Conservation (phyloP, 2,797 vertebrate genomes). For the Hoplostethus atlanticus region DNA sequence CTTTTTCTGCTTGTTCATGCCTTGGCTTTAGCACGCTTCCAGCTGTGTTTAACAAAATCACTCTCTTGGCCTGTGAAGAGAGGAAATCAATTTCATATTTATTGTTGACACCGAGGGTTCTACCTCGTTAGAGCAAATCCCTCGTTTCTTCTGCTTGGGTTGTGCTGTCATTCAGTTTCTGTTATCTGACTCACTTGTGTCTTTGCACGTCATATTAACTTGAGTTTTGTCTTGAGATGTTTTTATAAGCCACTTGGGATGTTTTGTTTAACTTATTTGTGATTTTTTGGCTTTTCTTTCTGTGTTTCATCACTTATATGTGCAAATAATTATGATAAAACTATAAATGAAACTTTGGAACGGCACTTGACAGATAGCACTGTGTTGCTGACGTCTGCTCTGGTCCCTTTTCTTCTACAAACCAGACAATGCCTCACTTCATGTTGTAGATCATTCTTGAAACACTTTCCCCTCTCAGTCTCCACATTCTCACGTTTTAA, state of each 20-base stretch:
- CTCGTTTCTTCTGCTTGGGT: conserved; percentile 9
- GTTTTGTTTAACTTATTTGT: background rate
- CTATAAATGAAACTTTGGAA: background rate
- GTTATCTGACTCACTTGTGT: conserved; percentile 11
- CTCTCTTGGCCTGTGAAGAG: conserved; percentile 23
- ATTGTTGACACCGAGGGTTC: conserved; percentile 20
- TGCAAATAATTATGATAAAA: background rate
- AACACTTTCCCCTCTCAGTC: conserved; percentile 27
- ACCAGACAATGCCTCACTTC: conserved; percentile 54
- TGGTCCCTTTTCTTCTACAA: background rate
- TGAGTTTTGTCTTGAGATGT: conserved; percentile 4
- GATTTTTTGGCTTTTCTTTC: background rate
- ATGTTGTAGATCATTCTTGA: conserved; percentile 3
- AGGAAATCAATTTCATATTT: conserved; percentile 33
- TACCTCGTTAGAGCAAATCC: conserved; percentile 26
- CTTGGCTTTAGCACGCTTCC: conserved; percentile 29
- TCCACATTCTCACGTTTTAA: conserved; percentile 63
- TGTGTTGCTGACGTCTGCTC: background rate
- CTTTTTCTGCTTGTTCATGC: conserved; percentile 41
- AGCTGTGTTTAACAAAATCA: conserved; percentile 58
- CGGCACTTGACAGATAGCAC: background rate
- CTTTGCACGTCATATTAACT: background rate
- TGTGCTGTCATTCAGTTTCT: background rate
- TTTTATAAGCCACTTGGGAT: no score
- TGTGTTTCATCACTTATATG: background rate